phyloP scores from a whole-genome alignment of 2,113 vertebrate species.

The Isichthys henryi region DNA sequence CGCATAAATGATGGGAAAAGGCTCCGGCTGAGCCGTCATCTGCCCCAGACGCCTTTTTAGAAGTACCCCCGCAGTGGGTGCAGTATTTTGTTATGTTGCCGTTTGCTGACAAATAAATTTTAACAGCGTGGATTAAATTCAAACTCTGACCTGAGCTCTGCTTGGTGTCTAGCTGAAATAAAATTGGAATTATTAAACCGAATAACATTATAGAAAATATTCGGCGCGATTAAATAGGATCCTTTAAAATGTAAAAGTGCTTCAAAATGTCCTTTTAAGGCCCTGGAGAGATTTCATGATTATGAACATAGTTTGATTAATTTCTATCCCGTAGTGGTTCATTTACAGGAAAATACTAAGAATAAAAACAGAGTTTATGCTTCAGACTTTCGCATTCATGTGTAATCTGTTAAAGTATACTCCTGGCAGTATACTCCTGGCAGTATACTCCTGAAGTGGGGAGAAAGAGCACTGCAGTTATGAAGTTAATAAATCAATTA shows the following conservation, averaged over 20 bases:
- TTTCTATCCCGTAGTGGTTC: background rate
- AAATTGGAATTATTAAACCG: background rate
- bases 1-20: constrained; percentile 1
- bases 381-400: background rate
- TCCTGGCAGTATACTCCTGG: too few relatives aligned
- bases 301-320: background rate
- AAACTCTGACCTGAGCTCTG: background rate
- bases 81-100: constrained; percentile 19
- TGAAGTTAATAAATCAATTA: constrained; percentile 7
- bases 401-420: background rate
- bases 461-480: background rate
- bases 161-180: background rate
- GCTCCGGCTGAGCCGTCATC: constrained; percentile 27
- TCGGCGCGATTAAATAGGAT: background rate
- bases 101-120: constrained; percentile 8
- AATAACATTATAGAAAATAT: background rate
- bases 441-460: background rate
- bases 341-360: background rate
- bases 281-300: background rate
- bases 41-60: constrained; percentile 29
- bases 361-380: background rate
- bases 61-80: constrained; percentile 17
- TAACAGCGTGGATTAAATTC: background rate
- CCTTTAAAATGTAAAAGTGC: background rate
- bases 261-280: background rate